Evolutionary conservation across 30 jellyfish, hydroid and myxozoan species (phyloP).

Genomic region (Pelagia noctiluca): DNA sequence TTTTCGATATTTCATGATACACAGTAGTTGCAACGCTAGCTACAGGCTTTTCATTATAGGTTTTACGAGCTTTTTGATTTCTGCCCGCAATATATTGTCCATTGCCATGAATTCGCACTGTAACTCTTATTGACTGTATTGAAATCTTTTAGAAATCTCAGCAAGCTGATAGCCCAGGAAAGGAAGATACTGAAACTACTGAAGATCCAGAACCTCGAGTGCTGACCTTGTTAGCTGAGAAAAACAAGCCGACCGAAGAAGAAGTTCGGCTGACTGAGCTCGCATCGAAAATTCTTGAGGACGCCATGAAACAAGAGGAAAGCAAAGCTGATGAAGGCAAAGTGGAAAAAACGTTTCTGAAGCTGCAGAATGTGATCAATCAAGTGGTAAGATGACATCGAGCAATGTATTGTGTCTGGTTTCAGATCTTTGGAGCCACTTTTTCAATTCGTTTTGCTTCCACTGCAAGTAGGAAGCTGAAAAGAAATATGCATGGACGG

Average conservation of each 20-base stretch:
- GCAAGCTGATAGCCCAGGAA: not conserved
- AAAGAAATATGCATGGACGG: too few species aligned
- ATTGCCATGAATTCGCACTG: too few species aligned
- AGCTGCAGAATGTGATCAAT: slow-evolving; percentile 55
- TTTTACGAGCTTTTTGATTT: too few species aligned
- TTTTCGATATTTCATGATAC: too few species aligned
- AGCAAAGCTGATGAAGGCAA: slow-evolving; percentile 9
- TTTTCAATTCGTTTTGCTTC: not conserved
- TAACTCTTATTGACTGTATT: too few species aligned
- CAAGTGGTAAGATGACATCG: slow-evolving; percentile 44
- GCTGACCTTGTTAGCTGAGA: slow-evolving; percentile 19
- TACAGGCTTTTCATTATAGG: too few species aligned
- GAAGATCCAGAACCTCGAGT: slow-evolving; percentile 51
- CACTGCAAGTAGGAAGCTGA: too few species aligned
- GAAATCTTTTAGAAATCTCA: too few species aligned
- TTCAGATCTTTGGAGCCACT: not conserved
- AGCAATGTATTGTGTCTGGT: too few species aligned
- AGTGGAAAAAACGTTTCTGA: slow-evolving; percentile 43
- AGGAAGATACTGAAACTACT: not conserved
- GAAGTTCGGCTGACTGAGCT: slow-evolving; percentile 55
- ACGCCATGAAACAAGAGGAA: slow-evolving; percentile 61
- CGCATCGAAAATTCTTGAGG: slow-evolving; percentile 59
- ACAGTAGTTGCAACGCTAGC: too few species aligned
- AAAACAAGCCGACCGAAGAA: slow-evolving; percentile 40
- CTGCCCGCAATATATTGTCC: too few species aligned